phyloP scores from a whole-genome alignment of 1,140 invertebrate genomes.

The Gryllus bimaculatus region DNA sequence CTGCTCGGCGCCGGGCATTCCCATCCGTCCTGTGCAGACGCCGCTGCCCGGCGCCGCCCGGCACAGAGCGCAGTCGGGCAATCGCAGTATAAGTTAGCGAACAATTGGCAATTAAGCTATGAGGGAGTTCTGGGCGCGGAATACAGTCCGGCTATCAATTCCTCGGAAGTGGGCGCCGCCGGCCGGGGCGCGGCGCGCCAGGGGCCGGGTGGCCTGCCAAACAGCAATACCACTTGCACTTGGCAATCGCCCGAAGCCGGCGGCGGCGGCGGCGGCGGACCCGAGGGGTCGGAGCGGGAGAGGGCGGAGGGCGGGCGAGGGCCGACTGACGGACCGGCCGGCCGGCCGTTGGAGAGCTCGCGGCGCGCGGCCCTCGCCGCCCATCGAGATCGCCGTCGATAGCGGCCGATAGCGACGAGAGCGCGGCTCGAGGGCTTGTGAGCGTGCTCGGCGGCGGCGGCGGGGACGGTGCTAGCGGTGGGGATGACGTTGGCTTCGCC shows the following conservation, averaged over 20 bases:
- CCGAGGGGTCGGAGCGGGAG: background rate
- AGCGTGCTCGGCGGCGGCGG: background rate
- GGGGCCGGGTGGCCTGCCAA: background rate
- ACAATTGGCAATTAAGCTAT: conserved; percentile 5
- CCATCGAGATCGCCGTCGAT: background rate
- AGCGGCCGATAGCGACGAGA: background rate
- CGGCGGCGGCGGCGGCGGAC: no score
- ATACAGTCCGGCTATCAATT: conserved; percentile 4
- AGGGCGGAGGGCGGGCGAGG: no score
- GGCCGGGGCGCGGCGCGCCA: no score
- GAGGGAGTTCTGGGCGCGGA: background rate
- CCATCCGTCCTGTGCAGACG: no score
- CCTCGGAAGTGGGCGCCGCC: background rate
- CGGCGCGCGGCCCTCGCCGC: background rate
- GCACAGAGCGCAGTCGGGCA: background rate
- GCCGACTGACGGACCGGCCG: no score
- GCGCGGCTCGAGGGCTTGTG: background rate
- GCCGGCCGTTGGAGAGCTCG: background rate
- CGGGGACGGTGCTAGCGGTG: no score
- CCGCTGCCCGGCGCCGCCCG: no score
- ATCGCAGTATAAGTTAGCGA: background rate
- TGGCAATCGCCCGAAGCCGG: background rate
- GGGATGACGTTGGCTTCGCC: background rate
- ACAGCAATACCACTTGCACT: conserved; percentile 3
- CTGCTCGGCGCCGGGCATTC: no score